Base-by-base conservation (phyloP, 2,888 invertebrate genomes). In the Gortyna flavago region DNA sequence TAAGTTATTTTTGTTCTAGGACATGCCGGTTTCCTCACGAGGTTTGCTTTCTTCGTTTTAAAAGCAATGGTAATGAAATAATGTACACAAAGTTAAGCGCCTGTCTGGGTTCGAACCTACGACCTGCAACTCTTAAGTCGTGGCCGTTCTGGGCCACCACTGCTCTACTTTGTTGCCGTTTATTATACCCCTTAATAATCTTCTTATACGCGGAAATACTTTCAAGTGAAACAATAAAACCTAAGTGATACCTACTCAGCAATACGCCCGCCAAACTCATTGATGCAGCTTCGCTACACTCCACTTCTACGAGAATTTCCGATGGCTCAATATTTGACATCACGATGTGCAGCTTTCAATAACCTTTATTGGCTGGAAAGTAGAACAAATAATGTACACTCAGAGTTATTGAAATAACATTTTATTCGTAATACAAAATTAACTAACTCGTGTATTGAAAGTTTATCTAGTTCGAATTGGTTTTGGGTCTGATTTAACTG, bases 251-350 rank as follows among this genome's bases (percentile, higher is more conserved):
- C n/a, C 67, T 44, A 68, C 32, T 79, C 79, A 75, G 79, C 84
- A 44, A 69, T 61, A 76, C 32, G 57, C 25, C 41, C 72, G 84
- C 84, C 84, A 84, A 79, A 65, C 54, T 84, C 59, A 71, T 66
- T 35, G 78, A 64, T 72, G 54, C 70, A 61, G 64, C 65, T 84
- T 71, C 70, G 54, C 57, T 84, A 62, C 38, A 67, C 25, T 72
- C 35, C 61, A 75, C 41, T 57, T 48, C 35, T 79, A 61, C 48
- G 29, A 73, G 72, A 75, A 54, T 65, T 78, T 78, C 64, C 57
- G 67, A 84, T 75, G 81, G 72, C 65, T n/a, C 72, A 62, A 77
- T 84, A 81, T 84, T 84, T 75, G 75, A 79, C 76, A 75, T 75
- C 64, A 44, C 70, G 67, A 38, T 71, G 67, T 77, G 74, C 64